Evolutionary conservation across 2,888 invertebrate species (phyloP).

Genomic region (Ochropleura plecta): DNA sequence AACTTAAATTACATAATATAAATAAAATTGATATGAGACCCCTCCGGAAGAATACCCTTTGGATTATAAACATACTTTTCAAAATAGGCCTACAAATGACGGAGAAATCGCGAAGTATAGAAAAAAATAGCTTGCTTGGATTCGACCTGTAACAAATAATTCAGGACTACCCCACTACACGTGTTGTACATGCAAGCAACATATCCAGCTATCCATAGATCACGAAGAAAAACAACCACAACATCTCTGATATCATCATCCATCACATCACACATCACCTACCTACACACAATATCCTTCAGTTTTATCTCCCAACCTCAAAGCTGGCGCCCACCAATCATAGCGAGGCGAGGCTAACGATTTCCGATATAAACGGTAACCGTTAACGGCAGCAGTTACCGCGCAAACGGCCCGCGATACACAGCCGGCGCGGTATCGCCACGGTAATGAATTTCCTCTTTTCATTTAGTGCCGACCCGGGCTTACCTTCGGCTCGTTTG

Average conservation of each 20-base stretch:
- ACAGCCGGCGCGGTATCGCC: conserved; percentile 72
- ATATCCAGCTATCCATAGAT: neutral
- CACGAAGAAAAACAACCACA: neutral
- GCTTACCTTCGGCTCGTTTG: conserved; percentile 69
- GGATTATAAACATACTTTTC: too few species aligned
- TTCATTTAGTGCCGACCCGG: conserved; percentile 77
- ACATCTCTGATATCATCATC: conserved; percentile 30
- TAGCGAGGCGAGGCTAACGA: conserved; percentile 81
- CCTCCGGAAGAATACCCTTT: too few species aligned
- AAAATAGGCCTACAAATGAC: too few species aligned
- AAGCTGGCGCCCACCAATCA: conserved; percentile 81
- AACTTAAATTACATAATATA: too few species aligned
- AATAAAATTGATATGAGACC: too few species aligned
- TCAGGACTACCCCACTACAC: too few species aligned
- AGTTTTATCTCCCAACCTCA: conserved; percentile 69
- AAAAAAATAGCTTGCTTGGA: too few species aligned
- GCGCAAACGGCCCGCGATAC: conserved; percentile 77
- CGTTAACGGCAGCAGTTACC: conserved; percentile 80
- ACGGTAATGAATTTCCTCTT: conserved; percentile 81
- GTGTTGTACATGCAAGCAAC: neutral
- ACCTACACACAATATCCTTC: conserved; percentile 62
- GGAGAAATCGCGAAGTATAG: too few species aligned
- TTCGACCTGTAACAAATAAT: neutral
- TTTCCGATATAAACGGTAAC: conserved; percentile 82
- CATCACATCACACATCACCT: conserved; percentile 43